Conservation (phyloP, 2,888 invertebrate genomes). For the Drosophila kokeensis region DNA sequence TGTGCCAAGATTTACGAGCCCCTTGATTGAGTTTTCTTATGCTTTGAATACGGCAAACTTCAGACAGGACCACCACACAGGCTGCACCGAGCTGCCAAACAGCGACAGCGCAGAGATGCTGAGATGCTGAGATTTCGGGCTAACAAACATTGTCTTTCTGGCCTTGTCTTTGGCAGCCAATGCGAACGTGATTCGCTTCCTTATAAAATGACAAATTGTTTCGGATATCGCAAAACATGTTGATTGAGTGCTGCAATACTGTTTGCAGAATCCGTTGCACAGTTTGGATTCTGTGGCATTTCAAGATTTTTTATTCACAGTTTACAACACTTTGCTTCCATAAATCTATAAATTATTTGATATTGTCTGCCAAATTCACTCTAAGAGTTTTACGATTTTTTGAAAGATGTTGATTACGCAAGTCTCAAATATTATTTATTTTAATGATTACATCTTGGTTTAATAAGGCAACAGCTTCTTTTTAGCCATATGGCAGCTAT, state of each 20-base stretch:
- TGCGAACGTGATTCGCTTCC: constrained; percentile 33
- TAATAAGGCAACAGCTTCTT: constrained; percentile 4
- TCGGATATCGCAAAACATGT: constrained; percentile 41
- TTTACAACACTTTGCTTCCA: not conserved
- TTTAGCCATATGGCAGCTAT: not conserved
- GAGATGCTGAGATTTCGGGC: constrained; percentile 34
- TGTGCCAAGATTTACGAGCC: constrained; percentile 79
- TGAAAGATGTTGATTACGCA: not conserved
- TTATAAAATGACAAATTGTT: constrained; percentile 51
- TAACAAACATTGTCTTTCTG: constrained; percentile 23
- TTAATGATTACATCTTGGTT: not conserved
- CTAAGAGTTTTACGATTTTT: not conserved
- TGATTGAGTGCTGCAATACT: constrained; percentile 40
- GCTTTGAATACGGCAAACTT: constrained; percentile 81
- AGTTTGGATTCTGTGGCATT: not conserved
- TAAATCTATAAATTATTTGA: constrained; percentile 8
- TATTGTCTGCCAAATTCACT: not conserved
- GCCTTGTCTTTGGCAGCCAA: constrained; percentile 18
- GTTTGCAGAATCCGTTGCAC: constrained; percentile 4
- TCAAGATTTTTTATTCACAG: not conserved
- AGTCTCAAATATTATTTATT: not conserved
- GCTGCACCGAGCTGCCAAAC: constrained; percentile 12
- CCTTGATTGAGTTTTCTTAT: constrained; percentile 80
- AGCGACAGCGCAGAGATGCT: constrained; percentile 25
- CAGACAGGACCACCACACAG: constrained; percentile 75